A percentile compares a stretch with the other conserved stretches of the same genome.
Conservation (phyloP, 1,140 invertebrate genomes). For the Pentalonia nigronervosa region DNA sequence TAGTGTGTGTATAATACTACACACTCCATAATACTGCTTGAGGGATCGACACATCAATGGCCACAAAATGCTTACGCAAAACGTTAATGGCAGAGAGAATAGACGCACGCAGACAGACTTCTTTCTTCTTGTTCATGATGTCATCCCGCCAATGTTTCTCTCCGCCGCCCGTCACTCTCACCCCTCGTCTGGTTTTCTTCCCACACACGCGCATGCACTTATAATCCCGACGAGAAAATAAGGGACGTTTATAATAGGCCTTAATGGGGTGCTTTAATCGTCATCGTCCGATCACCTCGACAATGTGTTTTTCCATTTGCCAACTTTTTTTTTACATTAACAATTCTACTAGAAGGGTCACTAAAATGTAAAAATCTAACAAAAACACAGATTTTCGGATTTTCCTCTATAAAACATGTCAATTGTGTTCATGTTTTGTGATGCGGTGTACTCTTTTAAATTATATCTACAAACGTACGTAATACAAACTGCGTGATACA, state of each 20-base stretch:
- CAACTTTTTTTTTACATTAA: background rate
- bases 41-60: slow-evolving; percentile 42
- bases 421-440: background rate
- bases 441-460: background rate
- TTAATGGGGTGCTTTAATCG: slow-evolving; percentile 49
- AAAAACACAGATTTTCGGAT: background rate
- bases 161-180: background rate
- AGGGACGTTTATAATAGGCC: slow-evolving; percentile 54
- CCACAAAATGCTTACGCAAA: slow-evolving; percentile 47
- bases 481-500: background rate
- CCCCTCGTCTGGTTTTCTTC: background rate
- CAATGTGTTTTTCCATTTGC: slow-evolving; percentile 26
- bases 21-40: background rate
- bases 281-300: slow-evolving; percentile 41
- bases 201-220: slow-evolving; percentile 24
- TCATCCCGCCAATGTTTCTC: background rate
- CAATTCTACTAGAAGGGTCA: slow-evolving; percentile 2
- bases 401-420: no score
- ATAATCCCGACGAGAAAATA: slow-evolving; percentile 11
- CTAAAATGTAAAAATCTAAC: background rate
- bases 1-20: background rate
- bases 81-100: slow-evolving; percentile 48
- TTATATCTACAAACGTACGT: background rate
- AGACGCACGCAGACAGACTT: background rate
- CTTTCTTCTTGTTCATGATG: background rate